phyloP scores from a whole-genome alignment of 2,888 invertebrate genomes.

The Amblyjoppa fuscipennis region DNA sequence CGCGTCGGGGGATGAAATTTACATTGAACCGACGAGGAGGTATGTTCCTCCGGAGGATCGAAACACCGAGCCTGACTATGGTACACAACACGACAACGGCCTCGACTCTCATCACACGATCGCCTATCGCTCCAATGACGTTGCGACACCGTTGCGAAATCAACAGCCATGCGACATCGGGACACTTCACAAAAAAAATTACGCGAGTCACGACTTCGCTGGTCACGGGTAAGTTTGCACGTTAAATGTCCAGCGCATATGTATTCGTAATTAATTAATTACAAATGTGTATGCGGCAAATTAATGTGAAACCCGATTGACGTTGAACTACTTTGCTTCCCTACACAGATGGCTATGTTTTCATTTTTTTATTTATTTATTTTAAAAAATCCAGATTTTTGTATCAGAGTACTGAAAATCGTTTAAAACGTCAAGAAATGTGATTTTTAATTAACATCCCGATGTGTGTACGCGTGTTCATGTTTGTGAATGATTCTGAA shows the following conservation, averaged over 20 bases:
- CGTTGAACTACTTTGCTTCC: too few relatives aligned
- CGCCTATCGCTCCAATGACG: conserved; percentile 92
- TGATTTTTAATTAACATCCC: too few relatives aligned
- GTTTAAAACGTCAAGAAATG: too few relatives aligned
- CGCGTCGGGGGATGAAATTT: conserved; percentile 90
- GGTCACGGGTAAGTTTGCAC: conserved; percentile 56
- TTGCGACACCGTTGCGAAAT: conserved; percentile 81
- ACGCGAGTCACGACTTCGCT: conserved; percentile 41
- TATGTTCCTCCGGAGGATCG: conserved; percentile 85
- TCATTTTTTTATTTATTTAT: too few relatives aligned
- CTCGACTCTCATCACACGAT: conserved; percentile 89
- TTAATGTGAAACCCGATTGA: neutral
- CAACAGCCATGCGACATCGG: conserved; percentile 81
- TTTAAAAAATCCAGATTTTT: too few relatives aligned
- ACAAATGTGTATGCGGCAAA: neutral
- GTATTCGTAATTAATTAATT: neutral
- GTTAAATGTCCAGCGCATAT: neutral
- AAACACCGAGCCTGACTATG: conserved; percentile 81
- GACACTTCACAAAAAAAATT: conserved; percentile 77
- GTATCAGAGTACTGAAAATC: too few relatives aligned
- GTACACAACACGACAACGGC: conserved; percentile 53
- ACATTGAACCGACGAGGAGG: conserved; percentile 91
- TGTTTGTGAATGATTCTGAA: too few relatives aligned
- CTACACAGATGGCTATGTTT: too few relatives aligned
- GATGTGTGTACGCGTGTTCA: too few relatives aligned